Evolutionary conservation across 2,797 vertebrate genomes (phyloP), one percentile per base, ranked within the genome.

Genomic region (Tapirus indicus): DNA sequence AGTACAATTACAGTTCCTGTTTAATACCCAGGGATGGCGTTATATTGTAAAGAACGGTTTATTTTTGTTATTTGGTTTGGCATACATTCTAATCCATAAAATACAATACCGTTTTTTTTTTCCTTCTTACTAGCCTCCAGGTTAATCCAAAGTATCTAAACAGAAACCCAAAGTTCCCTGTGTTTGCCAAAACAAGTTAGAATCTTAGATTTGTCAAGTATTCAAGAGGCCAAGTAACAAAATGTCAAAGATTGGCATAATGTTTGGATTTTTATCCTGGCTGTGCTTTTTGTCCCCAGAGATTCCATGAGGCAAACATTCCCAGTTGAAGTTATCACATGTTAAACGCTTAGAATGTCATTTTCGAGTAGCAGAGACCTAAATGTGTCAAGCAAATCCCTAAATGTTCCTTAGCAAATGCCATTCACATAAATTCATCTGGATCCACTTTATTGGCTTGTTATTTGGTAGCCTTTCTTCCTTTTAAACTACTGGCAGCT

Each of bases 31-130:
- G 4, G 7, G 14, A 41, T 88, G 12, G 27, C 72, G 25, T n/a
- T 85, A 75, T 88, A 75, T 54, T 91, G 9, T 68, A 80, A 80
- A 68, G 27, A 14, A 29, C 79, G 62, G 29, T 74, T 97, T 92
- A 62, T 84, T 97, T 95, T 78, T 93, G 52, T 79, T 96, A 62
- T 54, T 94, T 75, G 38, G 74, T 86, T 97, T 95, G 72, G n/a
- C 47, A 69, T 89, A 54, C 88, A 84, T 60, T 83, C 38, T 89
- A 86, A 86, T 77, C 32, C 68, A 52, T 84, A 74, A 96, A 29
- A 47, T 16, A 35, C 27, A 21, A 84, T 29, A 79, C 58, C n/a
- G 60, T 44, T 72, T 71, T 44, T 72, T 71, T 88, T 93, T 35
- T 21, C 58, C 11, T 85, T 41, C 58, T 93, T 13, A n/a, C 14